Evolutionary conservation across 2,797 vertebrate species (phyloP).

Genomic region (Myotis vivesi): DNA sequence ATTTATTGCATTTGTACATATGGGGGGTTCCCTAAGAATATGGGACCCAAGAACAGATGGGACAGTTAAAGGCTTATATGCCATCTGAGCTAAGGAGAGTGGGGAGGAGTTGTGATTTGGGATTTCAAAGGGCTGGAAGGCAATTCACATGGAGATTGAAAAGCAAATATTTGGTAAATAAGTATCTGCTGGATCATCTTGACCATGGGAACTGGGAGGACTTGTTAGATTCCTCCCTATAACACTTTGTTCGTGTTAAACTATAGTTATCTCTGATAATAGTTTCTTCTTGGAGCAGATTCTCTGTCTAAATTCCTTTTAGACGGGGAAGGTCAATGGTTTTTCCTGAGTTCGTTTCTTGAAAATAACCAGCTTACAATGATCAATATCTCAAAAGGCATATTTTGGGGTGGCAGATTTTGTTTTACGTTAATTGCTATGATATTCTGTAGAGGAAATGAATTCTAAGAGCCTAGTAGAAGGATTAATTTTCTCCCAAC

Average conservation of each 20-base stretch:
- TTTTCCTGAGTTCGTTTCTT: background rate
- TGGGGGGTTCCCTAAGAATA: background rate
- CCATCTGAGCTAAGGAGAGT: background rate
- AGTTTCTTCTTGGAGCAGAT: background rate
- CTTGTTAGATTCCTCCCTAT: background rate
- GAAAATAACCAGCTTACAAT: background rate
- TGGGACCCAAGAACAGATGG: no score
- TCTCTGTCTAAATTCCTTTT: background rate
- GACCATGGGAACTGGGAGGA: background rate
- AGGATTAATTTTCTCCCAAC: background rate
- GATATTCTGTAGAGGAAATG: background rate
- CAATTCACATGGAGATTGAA: background rate
- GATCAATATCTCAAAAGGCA: background rate
- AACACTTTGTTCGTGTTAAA: background rate
- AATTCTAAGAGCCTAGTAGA: background rate
- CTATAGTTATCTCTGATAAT: background rate
- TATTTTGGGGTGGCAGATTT: background rate
- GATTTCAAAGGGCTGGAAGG: background rate
- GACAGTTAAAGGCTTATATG: background rate
- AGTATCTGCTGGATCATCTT: background rate
- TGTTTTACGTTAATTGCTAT: background rate
- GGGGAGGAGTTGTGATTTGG: background rate
- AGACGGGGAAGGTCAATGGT: background rate
- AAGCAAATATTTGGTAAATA: background rate
- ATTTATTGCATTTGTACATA: background rate